Base-by-base conservation (phyloP, 23 tunicate species). In the Aplidium turbinatum region DNA sequence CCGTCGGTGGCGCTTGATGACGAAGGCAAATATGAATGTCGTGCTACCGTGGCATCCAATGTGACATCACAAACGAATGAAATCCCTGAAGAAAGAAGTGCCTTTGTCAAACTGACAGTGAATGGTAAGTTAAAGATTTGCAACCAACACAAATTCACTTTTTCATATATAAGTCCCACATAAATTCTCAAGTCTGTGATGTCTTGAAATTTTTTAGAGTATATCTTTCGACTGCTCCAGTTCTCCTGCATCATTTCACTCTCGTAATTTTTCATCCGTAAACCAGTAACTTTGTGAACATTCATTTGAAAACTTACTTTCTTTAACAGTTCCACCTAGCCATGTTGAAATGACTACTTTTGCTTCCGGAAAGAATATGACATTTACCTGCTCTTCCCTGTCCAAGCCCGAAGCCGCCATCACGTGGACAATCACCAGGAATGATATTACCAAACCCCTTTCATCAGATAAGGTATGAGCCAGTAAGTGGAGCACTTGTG, bases 391-490 rank as follows among this genome's bases (percentile, higher is more conserved):
- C 33, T 60, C 96, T 4, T 31, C 38, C 18, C 55, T 73, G 21
- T 68, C 96, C 29, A 88, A 81, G 72, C 96, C 96, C 47, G 46
- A 75, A 0, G 85, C 96, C 26, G 34, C 69, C 73, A 81, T 88
- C 67, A 22, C 33, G 48, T 88, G 96, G 96, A 2, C 52, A 21
- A 68, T 82, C 30, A 53, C 33, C 38, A 9, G 58, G 54, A 6
- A 55, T 3, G n/a, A n/a, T n/a, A n/a, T n/a, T n/a, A n/a, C n/a
- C n/a, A n/a, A n/a, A n/a, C n/a, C n/a, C n/a, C n/a, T n/a, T n/a
- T n/a, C n/a, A n/a, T n/a, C n/a, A n/a, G n/a, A n/a, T n/a, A n/a
- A n/a, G n/a, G n/a, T n/a, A n/a, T n/a, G n/a, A n/a, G n/a, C n/a
- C n/a, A n/a, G n/a, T n/a, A n/a, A n/a, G n/a, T n/a, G n/a, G n/a